A percentile compares a stretch with the other conserved stretches of the same genome.
Conservation (phyloP, 2,888 invertebrate genomes). For the Marasmarcha lunaedactyla region DNA sequence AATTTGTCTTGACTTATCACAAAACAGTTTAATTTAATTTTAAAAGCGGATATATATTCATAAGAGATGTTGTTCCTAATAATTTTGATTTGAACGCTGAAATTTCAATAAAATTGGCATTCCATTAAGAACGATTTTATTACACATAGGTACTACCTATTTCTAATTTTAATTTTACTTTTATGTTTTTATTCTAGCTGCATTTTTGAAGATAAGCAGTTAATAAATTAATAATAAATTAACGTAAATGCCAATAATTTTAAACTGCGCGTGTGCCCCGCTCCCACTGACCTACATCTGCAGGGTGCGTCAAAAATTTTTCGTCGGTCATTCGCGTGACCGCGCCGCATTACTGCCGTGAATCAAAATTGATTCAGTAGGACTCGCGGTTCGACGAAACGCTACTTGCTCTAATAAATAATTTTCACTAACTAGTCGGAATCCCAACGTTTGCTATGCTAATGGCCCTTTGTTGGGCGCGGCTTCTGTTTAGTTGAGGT, state of each 20-base stretch:
- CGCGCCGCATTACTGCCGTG: conserved; percentile 46
- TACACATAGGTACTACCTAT: too few species aligned
- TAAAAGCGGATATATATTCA: too few species aligned
- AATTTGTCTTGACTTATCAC: too few species aligned
- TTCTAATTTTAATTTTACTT: too few species aligned
- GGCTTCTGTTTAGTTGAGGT: neutral
- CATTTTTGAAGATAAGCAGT: too few species aligned
- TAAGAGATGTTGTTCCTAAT: too few species aligned
- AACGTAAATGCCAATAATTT: neutral
- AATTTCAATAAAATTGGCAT: too few species aligned
- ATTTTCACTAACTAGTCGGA: conserved; percentile 30
- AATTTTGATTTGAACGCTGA: too few species aligned
- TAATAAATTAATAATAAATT: too few species aligned
- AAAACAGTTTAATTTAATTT: too few species aligned
- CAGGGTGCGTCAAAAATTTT: conserved; percentile 31
- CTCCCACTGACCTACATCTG: conserved; percentile 13
- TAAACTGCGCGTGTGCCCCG: conserved; percentile 15
- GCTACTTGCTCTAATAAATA: conserved; percentile 45
- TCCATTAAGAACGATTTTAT: too few species aligned
- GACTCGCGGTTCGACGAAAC: conserved; percentile 37
- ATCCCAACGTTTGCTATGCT: neutral
- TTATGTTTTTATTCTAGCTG: too few species aligned
- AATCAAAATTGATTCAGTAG: conserved; percentile 53
- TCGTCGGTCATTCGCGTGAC: conserved; percentile 50
- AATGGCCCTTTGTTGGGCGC: neutral